These are phyloP conservation scores for Podarcis cretensis DNA, from an alignment of 2,113 vertebrate genomes.

Conservation along the genomic window DNA sequence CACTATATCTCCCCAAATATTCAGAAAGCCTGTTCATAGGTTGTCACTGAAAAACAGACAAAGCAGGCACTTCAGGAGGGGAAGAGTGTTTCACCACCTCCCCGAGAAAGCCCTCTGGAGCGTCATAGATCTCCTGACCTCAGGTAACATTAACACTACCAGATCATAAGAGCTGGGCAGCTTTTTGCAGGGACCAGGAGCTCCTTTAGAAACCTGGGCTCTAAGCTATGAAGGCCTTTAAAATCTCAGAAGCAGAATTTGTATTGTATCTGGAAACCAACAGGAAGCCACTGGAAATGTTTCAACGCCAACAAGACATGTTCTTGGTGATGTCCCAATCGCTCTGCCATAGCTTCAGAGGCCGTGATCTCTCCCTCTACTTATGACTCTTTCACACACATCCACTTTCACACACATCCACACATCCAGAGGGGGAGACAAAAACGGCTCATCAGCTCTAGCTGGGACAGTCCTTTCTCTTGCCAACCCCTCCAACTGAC, in stretches of 20 bases:
- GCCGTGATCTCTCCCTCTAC: too few relatives aligned
- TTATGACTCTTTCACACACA: neutral
- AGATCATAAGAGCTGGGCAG: neutral
- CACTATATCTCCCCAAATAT: too few relatives aligned
- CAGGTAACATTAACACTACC: too few relatives aligned
- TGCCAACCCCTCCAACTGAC: neutral
- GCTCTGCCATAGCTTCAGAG: neutral
- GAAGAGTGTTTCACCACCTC: too few relatives aligned
- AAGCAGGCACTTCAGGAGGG: too few relatives aligned
- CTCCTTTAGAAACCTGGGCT: neutral
- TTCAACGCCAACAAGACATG: neutral
- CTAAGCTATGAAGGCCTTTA: neutral
- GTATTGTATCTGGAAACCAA: neutral
- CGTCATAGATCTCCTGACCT: too few relatives aligned
- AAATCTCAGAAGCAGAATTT: neutral
- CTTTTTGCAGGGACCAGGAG: neutral
- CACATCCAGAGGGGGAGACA: neutral
- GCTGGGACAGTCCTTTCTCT: neutral
- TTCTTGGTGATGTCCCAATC: neutral
- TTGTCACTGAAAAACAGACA: too few relatives aligned
- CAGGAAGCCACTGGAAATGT: neutral
- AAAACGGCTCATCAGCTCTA: neutral
- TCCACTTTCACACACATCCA: neutral
- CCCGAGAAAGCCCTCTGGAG: too few relatives aligned
- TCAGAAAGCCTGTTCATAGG: too few relatives aligned